These are phyloP conservation scores for Hybognathus amarus DNA, from an alignment of 2,797 vertebrate genomes.

Conservation along the genomic window DNA sequence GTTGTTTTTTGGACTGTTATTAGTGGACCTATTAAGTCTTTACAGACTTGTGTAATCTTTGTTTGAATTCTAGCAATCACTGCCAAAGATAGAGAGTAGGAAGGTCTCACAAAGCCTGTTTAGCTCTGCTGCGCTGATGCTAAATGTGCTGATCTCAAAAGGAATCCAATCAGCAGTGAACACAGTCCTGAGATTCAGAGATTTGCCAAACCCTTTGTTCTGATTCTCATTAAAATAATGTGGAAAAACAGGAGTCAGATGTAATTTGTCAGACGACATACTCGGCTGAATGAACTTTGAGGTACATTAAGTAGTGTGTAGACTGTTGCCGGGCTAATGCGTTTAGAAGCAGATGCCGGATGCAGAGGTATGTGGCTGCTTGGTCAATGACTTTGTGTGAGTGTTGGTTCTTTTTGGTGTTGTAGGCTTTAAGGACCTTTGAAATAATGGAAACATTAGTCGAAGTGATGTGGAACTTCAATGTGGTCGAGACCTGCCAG, in stretches of 20 bases:
- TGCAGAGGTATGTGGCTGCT: conserved; percentile 36
- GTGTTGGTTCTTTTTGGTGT: neutral
- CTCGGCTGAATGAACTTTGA: neutral
- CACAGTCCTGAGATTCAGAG: too few species aligned
- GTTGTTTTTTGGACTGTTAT: neutral
- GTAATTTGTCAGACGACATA: neutral
- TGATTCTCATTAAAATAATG: too few species aligned
- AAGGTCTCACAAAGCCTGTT: neutral
- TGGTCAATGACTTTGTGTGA: neutral
- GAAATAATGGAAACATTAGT: neutral
- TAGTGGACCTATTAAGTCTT: too few species aligned
- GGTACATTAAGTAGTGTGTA: conserved; percentile 51
- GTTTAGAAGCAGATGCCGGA: conserved; percentile 51
- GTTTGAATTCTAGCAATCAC: neutral
- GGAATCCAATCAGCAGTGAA: too few species aligned
- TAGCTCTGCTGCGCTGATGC: neutral
- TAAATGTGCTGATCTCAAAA: too few species aligned
- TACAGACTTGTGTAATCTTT: neutral
- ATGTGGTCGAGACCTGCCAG: too few species aligned
- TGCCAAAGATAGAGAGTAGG: neutral
- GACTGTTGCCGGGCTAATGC: conserved; percentile 52
- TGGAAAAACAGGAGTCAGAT: too few species aligned
- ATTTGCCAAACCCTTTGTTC: too few species aligned
- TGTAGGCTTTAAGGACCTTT: neutral
- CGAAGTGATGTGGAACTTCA: too few species aligned